phyloP scores from a whole-genome alignment of 2,888 invertebrate species.

The Pollenia amentaria region DNA sequence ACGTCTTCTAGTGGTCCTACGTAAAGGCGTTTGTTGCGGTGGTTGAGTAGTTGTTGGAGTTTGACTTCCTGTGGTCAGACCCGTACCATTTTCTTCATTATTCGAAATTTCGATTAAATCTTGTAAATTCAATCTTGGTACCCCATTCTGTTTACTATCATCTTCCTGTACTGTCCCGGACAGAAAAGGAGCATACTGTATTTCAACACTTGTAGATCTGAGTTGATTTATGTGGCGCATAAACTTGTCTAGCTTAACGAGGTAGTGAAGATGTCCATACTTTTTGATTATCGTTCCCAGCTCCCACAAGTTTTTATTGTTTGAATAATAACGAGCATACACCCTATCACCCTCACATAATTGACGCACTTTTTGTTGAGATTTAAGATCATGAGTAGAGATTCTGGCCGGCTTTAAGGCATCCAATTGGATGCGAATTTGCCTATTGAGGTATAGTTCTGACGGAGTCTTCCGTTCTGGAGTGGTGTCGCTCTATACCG shows the following conservation, averaged over 20 bases:
- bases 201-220: background rate
- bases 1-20: slow-evolving; percentile 13
- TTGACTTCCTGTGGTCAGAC: too few relatives aligned
- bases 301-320: too few relatives aligned
- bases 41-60: background rate
- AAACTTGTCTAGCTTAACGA: slow-evolving; percentile 20
- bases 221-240: slow-evolving; percentile 49
- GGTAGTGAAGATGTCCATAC: too few relatives aligned
- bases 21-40: background rate
- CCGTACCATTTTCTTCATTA: background rate
- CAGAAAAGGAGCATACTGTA: too few relatives aligned
- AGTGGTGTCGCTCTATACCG: slow-evolving; percentile 62
- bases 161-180: too few relatives aligned
- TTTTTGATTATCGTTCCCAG: too few relatives aligned
- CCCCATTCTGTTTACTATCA: too few relatives aligned
- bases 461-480: slow-evolving; percentile 60
- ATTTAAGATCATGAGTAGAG: background rate
- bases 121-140: background rate
- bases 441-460: slow-evolving; percentile 50
- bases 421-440: slow-evolving; percentile 44
- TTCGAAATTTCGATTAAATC: background rate
- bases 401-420: slow-evolving; percentile 12
- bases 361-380: too few relatives aligned
- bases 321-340: too few relatives aligned
- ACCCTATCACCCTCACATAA: too few relatives aligned